Conservation (phyloP, 2,888 invertebrate species). For the Netelia inedita region DNA sequence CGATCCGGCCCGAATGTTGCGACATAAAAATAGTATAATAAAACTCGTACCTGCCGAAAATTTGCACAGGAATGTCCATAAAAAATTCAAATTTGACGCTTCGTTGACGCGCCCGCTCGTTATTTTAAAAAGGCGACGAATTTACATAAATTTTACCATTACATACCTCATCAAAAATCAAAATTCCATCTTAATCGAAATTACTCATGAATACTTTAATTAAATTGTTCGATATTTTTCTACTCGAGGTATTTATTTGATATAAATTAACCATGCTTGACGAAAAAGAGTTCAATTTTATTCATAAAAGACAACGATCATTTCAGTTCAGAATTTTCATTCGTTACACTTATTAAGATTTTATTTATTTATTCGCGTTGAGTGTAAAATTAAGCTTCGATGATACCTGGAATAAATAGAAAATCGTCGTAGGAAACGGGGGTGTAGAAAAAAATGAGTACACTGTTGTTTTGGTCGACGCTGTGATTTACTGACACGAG, state of each 20-base stretch:
- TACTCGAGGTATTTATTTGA: too few species aligned
- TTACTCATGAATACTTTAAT: neutral
- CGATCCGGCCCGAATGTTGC: neutral
- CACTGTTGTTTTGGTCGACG: conserved; percentile 49
- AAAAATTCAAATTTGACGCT: neutral
- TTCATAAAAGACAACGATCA: neutral
- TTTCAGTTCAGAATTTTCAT: neutral
- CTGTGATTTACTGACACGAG: conserved; percentile 57
- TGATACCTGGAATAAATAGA: conserved; percentile 4
- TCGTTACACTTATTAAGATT: neutral
- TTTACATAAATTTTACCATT: neutral
- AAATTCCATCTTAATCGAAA: neutral
- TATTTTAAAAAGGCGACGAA: neutral
- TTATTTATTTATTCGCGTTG: neutral
- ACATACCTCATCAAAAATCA: neutral
- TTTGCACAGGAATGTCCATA: neutral
- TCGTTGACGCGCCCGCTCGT: neutral
- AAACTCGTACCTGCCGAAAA: neutral
- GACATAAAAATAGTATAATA: neutral
- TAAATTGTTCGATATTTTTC: too few species aligned
- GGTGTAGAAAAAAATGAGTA: conserved; percentile 13
- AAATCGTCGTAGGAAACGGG: neutral
- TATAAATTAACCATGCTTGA: too few species aligned
- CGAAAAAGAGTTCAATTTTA: neutral
- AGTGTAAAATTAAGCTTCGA: neutral